phyloP scores from a whole-genome alignment of 2,888 invertebrate genomes.

The Matsumyia berberina region DNA sequence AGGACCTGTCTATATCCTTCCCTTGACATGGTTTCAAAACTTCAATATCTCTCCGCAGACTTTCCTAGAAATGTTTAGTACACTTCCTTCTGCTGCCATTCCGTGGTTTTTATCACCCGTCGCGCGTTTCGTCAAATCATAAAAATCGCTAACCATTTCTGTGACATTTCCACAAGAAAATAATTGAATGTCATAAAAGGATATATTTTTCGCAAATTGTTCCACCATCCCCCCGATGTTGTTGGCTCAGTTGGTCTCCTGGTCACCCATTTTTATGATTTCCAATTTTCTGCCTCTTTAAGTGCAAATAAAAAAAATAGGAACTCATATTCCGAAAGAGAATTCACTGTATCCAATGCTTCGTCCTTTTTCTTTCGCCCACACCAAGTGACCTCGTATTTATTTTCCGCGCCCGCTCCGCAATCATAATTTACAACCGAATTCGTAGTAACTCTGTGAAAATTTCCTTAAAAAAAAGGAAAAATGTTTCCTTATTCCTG shows the following conservation, averaged over 20 bases:
- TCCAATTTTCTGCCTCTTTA: slow-evolving; percentile 73
- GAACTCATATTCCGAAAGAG: slow-evolving; percentile 14
- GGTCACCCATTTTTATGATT: slow-evolving; percentile 55
- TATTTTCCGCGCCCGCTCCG: slow-evolving; percentile 16
- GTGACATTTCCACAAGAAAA: not conserved
- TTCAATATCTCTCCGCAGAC: too few species aligned
- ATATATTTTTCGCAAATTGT: slow-evolving; percentile 55
- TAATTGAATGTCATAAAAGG: slow-evolving; percentile 68
- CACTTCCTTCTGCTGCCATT: too few species aligned
- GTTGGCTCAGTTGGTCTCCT: not conserved
- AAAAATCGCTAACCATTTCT: not conserved
- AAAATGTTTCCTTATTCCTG: slow-evolving; percentile 10
- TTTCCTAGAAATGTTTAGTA: too few species aligned
- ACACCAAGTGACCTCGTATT: slow-evolving; percentile 21
- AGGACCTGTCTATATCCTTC: too few species aligned
- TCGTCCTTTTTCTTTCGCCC: not conserved
- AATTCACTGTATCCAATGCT: not conserved
- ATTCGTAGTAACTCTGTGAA: slow-evolving; percentile 10
- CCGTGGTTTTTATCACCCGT: not conserved
- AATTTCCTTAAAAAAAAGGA: not conserved
- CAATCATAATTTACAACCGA: slow-evolving; percentile 45
- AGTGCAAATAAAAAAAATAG: slow-evolving; percentile 66
- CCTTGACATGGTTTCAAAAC: too few species aligned
- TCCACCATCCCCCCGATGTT: not conserved
- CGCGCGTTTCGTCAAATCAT: not conserved